Evolutionary conservation across 2,888 invertebrate genomes (phyloP).

Genomic region (Cryptocheilus praepositus): DNA sequence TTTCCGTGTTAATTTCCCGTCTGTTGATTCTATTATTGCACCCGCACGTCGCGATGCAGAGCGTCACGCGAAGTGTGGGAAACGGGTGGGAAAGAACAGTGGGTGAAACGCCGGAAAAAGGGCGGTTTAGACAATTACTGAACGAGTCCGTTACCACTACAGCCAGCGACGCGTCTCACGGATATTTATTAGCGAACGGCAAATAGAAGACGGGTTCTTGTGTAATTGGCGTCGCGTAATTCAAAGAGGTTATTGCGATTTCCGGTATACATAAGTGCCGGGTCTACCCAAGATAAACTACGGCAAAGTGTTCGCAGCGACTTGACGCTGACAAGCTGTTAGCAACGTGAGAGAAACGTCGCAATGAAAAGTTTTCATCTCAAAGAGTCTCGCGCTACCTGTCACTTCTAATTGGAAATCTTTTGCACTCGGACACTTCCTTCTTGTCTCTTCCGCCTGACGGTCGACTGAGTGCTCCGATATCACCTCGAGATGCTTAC

Average conservation of each 20-base stretch:
- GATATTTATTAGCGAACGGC: too few relatives aligned
- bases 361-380: not conserved
- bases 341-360: slow-evolving; percentile 7
- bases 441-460: slow-evolving; percentile 10
- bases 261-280: too few relatives aligned
- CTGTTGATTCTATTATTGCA: slow-evolving; percentile 25
- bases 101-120: slow-evolving; percentile 3
- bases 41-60: too few relatives aligned
- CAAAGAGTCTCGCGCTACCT: not conserved
- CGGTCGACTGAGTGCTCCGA: slow-evolving; percentile 11
- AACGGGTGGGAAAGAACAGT: not conserved
- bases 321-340: not conserved
- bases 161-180: too few relatives aligned
- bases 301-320: too few relatives aligned
- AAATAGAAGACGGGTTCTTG: too few relatives aligned
- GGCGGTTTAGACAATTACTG: not conserved
- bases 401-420: slow-evolving; percentile 51
- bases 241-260: too few relatives aligned
- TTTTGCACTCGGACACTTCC: slow-evolving; percentile 42
- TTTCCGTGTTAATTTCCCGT: slow-evolving; percentile 41
- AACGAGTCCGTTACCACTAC: too few relatives aligned
- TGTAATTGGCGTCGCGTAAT: too few relatives aligned
- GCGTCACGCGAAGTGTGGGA: not conserved
- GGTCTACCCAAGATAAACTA: too few relatives aligned
- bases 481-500: slow-evolving; percentile 32